These are phyloP conservation scores for Bombus sylvicola DNA, from an alignment of 1,140 invertebrate genomes.

Conservation along the genomic window DNA sequence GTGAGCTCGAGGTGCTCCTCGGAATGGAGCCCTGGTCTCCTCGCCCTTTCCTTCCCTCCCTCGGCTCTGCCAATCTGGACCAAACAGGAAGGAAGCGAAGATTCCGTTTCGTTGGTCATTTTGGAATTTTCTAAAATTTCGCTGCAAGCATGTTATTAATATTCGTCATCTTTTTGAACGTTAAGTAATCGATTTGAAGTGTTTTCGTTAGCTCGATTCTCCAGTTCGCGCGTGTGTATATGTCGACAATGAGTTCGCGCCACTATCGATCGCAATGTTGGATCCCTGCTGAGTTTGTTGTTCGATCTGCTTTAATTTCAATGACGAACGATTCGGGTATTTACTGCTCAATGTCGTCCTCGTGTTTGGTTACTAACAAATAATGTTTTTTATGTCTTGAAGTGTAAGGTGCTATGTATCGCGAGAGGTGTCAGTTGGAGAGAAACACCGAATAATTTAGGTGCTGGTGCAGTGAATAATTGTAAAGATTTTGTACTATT, in stretches of 20 bases:
- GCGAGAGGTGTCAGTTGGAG: no score
- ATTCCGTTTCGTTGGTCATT: background rate
- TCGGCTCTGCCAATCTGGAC: background rate
- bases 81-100: background rate
- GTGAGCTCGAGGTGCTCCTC: slow-evolving; percentile 57
- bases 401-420: background rate
- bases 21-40: slow-evolving; percentile 43
- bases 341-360: background rate
- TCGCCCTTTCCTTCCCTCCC: background rate
- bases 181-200: background rate
- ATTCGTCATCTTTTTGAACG: background rate
- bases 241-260: background rate
- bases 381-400: background rate
- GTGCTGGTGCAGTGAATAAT: background rate
- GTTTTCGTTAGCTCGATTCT: background rate
- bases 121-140: background rate
- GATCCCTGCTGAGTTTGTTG: background rate
- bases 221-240: background rate
- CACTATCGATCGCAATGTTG: background rate
- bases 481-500: background rate
- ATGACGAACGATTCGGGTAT: background rate
- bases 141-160: background rate
- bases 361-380: background rate
- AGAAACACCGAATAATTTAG: background rate
- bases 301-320: background rate